Conservation (phyloP, 1,140 invertebrate genomes). For the Drosophila ironensis region DNA sequence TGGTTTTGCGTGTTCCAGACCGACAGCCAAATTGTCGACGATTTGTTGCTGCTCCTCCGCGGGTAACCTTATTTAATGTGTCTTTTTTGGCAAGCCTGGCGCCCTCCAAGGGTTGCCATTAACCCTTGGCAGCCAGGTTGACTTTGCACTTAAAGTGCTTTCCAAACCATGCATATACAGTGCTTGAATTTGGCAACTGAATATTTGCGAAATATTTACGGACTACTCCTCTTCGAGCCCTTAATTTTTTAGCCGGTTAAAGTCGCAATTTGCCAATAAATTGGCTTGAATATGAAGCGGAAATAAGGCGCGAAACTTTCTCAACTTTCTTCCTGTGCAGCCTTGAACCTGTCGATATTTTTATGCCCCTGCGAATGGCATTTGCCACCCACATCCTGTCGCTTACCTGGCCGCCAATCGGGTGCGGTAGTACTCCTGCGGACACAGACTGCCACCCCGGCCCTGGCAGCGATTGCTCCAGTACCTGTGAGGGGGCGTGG, state of each 20-base stretch:
- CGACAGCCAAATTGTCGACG: constrained; percentile 77
- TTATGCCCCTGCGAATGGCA: constrained; percentile 1
- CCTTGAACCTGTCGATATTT: constrained; percentile 22
- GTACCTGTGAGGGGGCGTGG: constrained; percentile 59
- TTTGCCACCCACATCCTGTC: constrained; percentile 57
- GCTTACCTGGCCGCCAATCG: constrained; percentile 69
- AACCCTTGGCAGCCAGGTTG: constrained; percentile 6
- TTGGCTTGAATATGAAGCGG: constrained; percentile 43
- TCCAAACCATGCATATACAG: no score
- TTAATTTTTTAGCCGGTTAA: background rate
- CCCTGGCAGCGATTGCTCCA: constrained; percentile 59
- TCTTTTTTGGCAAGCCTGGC: constrained; percentile 35
- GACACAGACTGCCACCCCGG: constrained; percentile 43
- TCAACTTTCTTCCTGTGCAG: constrained; percentile 21
- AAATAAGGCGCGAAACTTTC: constrained; percentile 54
- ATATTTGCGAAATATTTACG: no score
- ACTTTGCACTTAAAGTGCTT: no score
- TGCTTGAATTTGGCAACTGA: no score
- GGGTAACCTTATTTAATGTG: constrained; percentile 19
- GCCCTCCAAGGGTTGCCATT: constrained; percentile 37
- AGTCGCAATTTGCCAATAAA: constrained; percentile 31
- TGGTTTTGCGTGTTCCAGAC: constrained; percentile 73
- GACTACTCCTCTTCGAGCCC: no score
- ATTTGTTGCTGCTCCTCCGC: constrained; percentile 53
- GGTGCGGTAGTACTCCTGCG: constrained; percentile 67